Base-by-base conservation (phyloP, 2,113 vertebrate species). In the Cyprinodon variegatus region DNA sequence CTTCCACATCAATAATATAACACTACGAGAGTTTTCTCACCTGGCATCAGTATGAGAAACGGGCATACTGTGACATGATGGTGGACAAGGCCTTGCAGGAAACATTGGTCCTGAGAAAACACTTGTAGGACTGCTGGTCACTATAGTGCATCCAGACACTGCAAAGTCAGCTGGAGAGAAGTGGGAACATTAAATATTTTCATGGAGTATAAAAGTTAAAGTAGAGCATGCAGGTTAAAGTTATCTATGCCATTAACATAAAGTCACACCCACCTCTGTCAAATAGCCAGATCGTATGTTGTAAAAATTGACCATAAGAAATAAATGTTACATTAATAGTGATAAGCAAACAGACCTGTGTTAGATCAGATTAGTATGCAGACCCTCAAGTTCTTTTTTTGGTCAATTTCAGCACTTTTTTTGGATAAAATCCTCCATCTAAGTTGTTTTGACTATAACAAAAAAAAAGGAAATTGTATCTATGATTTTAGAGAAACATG, bases 1-100 rank as follows among this genome's bases (percentile, higher is more conserved):
- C 53, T 57, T 65, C 38, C 59, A 78, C 37, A 59, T 67, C 10
- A 59, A 45, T 71, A 13, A 14, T 38, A 61, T 65, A 50, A 11
- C 41, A 48, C 11, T 20, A 48, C 65, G 36, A 65, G 45, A 70
- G 48, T 68, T 65, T 14, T n/a, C 92, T 90, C 84, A 99, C 97
- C 97, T 97, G 94, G 93, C 92, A 84, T 98, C 95, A 62, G 94
- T 93, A 83, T 94, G 88, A 82, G 95, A 94, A 87, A 92, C 86
- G 46, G 91, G 92, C 85, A 93, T 89, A 76, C 89, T 93, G 59
- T 93, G 91, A 88, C 90, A 90, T 85, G 94, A 90, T 61, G 94
- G 93, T 72, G 88, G 91, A 83, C 91, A 91, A 80, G 91, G 92
- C 77, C 93, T 90, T 63, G 91, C 84, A 83, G 92, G 84, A n/a